These are phyloP conservation scores for Zosterops hypoxanthus DNA, from an alignment of 2,113 vertebrate genomes.

Conservation along the genomic window DNA sequence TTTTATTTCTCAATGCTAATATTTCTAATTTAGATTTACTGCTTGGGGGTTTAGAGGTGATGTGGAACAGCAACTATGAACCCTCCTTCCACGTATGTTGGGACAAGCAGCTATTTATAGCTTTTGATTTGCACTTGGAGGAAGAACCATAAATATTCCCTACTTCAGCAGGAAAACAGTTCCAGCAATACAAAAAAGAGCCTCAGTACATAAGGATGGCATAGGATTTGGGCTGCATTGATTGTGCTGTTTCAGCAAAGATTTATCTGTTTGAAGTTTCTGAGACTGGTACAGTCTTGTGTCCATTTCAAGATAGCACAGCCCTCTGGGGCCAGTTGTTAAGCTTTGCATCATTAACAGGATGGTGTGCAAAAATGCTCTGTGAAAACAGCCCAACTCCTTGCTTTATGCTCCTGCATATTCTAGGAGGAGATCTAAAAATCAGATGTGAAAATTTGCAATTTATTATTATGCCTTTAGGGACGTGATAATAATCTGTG, in stretches of 20 bases:
- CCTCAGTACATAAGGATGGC: neutral
- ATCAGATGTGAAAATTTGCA: neutral
- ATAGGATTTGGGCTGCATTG: neutral
- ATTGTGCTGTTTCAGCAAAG: neutral
- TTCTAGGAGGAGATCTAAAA: neutral
- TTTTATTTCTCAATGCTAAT: neutral
- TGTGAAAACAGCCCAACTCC: neutral
- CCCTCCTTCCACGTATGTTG: neutral
- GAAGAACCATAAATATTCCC: neutral
- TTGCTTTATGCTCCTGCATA: neutral
- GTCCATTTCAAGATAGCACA: neutral
- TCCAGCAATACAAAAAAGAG: neutral
- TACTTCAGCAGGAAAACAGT: neutral
- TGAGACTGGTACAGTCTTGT: neutral
- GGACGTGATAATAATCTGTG: neutral
- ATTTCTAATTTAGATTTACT: neutral
- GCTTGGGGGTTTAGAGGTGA: neutral
- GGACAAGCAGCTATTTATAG: neutral
- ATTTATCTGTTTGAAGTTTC: neutral
- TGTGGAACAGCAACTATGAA: neutral
- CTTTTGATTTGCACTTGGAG: neutral
- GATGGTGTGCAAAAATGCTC: neutral
- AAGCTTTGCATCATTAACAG: neutral
- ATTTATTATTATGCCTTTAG: neutral
- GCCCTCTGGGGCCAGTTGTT: neutral